These are phyloP conservation scores for Paedocypris sp. DNA, from an alignment of 2,113 vertebrate genomes.

Conservation along the genomic window DNA sequence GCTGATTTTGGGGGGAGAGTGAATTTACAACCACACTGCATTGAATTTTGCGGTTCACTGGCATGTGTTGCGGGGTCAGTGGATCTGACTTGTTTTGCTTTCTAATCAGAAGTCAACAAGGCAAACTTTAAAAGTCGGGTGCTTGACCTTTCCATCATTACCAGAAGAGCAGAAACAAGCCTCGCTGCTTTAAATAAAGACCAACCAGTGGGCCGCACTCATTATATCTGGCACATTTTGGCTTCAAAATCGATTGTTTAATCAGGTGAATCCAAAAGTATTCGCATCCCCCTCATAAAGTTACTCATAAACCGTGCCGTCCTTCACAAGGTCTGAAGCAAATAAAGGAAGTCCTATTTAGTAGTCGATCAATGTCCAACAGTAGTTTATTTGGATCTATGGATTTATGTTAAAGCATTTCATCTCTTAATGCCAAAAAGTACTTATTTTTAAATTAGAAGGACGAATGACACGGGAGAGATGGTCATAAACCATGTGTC, in stretches of 20 bases:
- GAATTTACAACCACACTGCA: slow-evolving; percentile 47
- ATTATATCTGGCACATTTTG: too few species aligned
- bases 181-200: neutral
- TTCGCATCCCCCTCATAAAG: neutral
- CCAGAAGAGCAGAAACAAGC: neutral
- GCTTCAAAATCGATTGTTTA: neutral
- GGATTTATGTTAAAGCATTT: too few species aligned
- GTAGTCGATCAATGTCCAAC: too few species aligned
- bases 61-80: slow-evolving; percentile 40
- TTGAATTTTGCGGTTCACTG: slow-evolving; percentile 52
- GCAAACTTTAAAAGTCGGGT: slow-evolving; percentile 4
- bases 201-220: neutral
- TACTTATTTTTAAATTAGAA: too few species aligned
- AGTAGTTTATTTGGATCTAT: too few species aligned
- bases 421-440: too few species aligned
- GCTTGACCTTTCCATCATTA: neutral
- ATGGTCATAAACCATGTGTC: too few species aligned
- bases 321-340: neutral
- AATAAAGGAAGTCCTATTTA: too few species aligned
- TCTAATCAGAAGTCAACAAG: slow-evolving; percentile 42
- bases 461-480: too few species aligned
- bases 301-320: neutral
- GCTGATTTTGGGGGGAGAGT: slow-evolving; percentile 41
- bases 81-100: slow-evolving; percentile 38
- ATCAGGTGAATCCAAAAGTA: too few species aligned